These are phyloP conservation scores for Scolopax bukidnonensis DNA, from an alignment of 2,797 vertebrate species.

Conservation along the genomic window DNA sequence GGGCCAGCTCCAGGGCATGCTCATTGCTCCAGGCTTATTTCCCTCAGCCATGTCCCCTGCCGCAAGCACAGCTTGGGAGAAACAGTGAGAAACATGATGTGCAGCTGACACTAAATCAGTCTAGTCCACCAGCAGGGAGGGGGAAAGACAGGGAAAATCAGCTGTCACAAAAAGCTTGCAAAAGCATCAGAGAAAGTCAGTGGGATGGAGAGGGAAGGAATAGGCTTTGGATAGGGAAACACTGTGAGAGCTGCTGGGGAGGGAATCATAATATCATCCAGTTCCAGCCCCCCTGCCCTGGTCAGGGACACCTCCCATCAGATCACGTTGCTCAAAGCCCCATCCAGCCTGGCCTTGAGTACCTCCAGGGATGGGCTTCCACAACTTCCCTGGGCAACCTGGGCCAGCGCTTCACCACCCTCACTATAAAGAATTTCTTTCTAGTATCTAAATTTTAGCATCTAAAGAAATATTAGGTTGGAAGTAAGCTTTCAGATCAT, in stretches of 20 bases:
- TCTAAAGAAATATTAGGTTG: no score
- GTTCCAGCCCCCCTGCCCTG: no score
- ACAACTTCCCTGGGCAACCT: no score
- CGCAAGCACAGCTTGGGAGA: neutral
- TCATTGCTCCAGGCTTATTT: accelerated
- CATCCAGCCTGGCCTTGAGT: no score
- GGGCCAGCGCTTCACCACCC: no score
- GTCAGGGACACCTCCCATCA: no score
- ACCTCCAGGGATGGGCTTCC: no score
- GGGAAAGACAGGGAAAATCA: neutral
- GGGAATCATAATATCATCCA: no score
- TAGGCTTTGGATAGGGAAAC: neutral
- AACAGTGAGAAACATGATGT: accelerated
- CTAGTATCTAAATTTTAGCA: no score
- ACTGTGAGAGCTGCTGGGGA: neutral
- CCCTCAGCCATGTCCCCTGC: neutral
- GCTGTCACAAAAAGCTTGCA: neutral
- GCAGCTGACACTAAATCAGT: neutral
- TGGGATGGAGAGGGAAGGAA: neutral
- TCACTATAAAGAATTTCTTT: no score
- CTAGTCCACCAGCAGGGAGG: accelerated
- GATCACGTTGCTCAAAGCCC: no score
- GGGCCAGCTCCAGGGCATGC: neutral
- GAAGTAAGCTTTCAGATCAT: no score
- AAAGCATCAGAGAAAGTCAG: neutral